Evolutionary conservation across 2,888 invertebrate species (phyloP).

Genomic region (Isotomurus palustris): DNA sequence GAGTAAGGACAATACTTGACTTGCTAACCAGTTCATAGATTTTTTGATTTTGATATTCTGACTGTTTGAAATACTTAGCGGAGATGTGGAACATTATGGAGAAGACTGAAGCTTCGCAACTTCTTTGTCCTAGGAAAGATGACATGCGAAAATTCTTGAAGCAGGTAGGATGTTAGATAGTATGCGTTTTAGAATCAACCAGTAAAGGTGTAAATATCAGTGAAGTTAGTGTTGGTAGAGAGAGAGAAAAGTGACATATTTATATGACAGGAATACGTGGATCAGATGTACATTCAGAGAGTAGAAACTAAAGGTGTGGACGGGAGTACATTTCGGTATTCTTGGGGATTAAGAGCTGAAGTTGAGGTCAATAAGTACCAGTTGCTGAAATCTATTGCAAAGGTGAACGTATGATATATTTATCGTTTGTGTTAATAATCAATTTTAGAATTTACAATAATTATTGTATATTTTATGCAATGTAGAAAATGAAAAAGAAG

Average conservation of each 20-base stretch:
- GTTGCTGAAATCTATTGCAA: constrained; percentile 13
- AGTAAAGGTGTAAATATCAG: background rate
- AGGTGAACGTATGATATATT: constrained; percentile 10
- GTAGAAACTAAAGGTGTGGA: constrained; percentile 6
- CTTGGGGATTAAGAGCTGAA: constrained; percentile 20
- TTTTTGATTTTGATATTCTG: no score
- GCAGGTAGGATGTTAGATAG: constrained; percentile 9
- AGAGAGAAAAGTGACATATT: background rate
- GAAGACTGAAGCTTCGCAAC: background rate
- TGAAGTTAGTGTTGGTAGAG: background rate
- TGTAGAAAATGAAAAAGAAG: background rate
- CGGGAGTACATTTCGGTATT: background rate
- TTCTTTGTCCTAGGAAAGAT: constrained; percentile 1
- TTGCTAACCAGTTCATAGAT: no score
- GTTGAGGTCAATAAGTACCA: constrained; percentile 15
- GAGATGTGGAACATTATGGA: constrained; percentile 15
- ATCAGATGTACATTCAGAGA: constrained; percentile 10
- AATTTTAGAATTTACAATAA: background rate
- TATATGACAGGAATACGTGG: constrained; percentile 20
- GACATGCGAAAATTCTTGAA: constrained; percentile 12
- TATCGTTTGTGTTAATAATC: background rate
- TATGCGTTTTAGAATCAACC: background rate
- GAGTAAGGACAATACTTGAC: background rate
- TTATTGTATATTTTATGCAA: background rate
- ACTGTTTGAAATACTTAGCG: no score